These are phyloP conservation scores for Carettochelys insculpta DNA, from an alignment of 2,113 vertebrate genomes.

Conservation along the genomic window DNA sequence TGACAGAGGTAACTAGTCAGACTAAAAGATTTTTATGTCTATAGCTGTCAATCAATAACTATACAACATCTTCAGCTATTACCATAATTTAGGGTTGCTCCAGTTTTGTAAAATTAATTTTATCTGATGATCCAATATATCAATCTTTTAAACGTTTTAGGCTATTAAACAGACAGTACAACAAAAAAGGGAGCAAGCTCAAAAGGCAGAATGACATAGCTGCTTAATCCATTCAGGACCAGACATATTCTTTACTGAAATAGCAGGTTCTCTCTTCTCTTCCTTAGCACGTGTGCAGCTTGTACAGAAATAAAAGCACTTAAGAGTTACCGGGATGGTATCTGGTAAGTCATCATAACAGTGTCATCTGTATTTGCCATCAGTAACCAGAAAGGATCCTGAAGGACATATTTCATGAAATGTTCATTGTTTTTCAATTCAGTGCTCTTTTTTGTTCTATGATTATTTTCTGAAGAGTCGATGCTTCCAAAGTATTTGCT, in stretches of 20 bases:
- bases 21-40: neutral
- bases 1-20: neutral
- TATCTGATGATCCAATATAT: neutral
- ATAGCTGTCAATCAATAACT: neutral
- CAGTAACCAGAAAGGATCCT: conserved; percentile 91
- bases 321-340: conserved; percentile 86
- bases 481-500: conserved; percentile 93
- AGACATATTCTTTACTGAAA: neutral
- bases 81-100: neutral
- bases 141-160: neutral
- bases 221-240: neutral
- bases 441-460: conserved; percentile 63
- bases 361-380: conserved; percentile 86
- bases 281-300: rapidly evolving
- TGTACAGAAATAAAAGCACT: neutral
- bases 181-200: neutral
- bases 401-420: conserved; percentile 83
- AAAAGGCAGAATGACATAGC: neutral
- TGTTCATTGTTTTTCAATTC: conserved; percentile 64
- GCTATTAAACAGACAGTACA: rapidly evolving
- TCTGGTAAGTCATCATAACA: conserved; percentile 94
- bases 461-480: conserved; percentile 89
- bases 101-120: neutral
- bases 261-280: rapidly evolving
- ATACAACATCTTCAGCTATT: neutral